Base-by-base conservation (phyloP, 2,888 invertebrate species). In the Hanleya hanleyi region DNA sequence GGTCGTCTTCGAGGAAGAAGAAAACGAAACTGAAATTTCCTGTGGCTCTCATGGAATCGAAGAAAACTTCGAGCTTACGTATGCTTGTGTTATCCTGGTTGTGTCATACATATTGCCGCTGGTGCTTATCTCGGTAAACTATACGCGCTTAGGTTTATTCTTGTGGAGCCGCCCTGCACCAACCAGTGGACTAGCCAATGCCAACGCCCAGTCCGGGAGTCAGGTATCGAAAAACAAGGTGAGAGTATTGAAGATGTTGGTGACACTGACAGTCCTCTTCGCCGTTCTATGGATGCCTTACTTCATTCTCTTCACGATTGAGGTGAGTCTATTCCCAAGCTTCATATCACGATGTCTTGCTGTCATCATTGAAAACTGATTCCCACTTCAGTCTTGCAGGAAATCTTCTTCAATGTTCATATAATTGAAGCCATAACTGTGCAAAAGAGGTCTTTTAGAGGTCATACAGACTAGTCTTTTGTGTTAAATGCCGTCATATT, bases 41-140 rank as follows among this genome's bases (percentile, higher is more conserved):
- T 80, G 79, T 65, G 81, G 79, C 0, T 77, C 81, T 22, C 74
- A 79, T 32, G 81, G 75, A 15, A 77, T 79, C 22, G 71, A 64
- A 22, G 74, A 79, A 51, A 29, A 81, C 41, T 81, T 81, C 37
- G 77, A 79, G 37, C 75, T 74, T 1, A 47, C 75, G 2, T 81
- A 81, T 47, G 77, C 81, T 1, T 7, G 49, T 7, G 35, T 73
- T 26, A 71, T 77, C 1, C 69, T 81, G 33, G 36, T 74, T 18
- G 37, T 73, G 4, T 74, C 77, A 0, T 79, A 75, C 41, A 32
- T 61, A 29, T 38, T 77, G 49, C 81, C 81, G 3, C 36, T 77
- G 26, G 2, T 71, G 0, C 29, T 77, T 29, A 69, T 81, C 0
- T 22, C 50, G 2, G 64, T 73, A 29, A 74, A 76, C 67, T 81